phyloP scores from a whole-genome alignment of 2,797 vertebrate genomes.

The Hypotaenidia okinawae region DNA sequence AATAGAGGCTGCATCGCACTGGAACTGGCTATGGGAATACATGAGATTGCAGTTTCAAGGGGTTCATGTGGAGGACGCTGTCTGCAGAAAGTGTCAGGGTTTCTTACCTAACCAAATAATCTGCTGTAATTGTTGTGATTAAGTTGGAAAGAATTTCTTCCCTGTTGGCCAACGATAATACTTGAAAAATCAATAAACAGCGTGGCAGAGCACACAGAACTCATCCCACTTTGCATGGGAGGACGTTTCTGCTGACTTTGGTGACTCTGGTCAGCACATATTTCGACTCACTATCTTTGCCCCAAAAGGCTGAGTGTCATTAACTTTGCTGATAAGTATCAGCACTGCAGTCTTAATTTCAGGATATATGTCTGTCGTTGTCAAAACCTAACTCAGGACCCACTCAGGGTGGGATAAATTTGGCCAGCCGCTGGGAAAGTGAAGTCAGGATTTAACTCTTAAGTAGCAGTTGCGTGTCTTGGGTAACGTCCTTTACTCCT shows the following conservation, averaged over 20 bases:
- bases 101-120: conserved; percentile 83
- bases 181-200: conserved; percentile 54
- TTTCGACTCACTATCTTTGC: conserved; percentile 28
- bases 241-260: not conserved
- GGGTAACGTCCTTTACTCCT: not conserved
- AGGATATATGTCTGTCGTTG: not conserved
- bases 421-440: not conserved
- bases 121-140: conserved; percentile 84
- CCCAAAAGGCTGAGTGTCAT: conserved; percentile 17
- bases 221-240: not conserved
- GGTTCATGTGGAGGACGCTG: conserved; percentile 83
- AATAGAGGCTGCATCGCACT: not conserved
- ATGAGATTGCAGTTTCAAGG: not conserved
- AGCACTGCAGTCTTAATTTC: not conserved
- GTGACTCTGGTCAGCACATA: conserved; percentile 35
- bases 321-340: conserved; percentile 11
- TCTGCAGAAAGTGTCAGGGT: conserved; percentile 76
- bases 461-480: not conserved
- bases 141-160: conserved; percentile 83
- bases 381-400: not conserved
- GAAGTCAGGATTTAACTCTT: not conserved
- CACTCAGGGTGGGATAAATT: not conserved
- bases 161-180: conserved; percentile 77
- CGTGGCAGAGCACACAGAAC: not conserved
- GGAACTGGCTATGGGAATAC: conserved; percentile 43